These are phyloP conservation scores for Melikaiella ostensackeni DNA, from an alignment of 2,888 invertebrate species.

Conservation along the genomic window DNA sequence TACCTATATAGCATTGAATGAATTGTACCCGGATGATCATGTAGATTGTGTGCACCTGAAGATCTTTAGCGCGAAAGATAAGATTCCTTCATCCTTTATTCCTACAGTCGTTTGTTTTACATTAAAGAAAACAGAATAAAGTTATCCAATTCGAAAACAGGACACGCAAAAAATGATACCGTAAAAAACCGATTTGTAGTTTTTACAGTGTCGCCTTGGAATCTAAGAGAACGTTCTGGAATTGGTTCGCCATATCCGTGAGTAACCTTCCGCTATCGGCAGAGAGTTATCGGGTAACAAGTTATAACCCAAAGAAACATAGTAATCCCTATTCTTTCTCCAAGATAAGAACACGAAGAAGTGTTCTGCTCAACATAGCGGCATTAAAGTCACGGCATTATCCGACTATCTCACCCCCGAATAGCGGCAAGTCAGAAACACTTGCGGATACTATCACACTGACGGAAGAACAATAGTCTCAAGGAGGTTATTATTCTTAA, in stretches of 20 bases:
- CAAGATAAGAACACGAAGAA: slow-evolving; percentile 55
- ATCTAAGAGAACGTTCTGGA: too few relatives aligned
- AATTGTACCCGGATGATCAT: slow-evolving; percentile 5
- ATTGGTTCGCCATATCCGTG: slow-evolving; percentile 51
- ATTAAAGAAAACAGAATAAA: too few relatives aligned
- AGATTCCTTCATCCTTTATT: too few relatives aligned
- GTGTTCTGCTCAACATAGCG: slow-evolving; percentile 51
- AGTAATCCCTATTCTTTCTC: slow-evolving; percentile 57
- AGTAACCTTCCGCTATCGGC: slow-evolving; percentile 55
- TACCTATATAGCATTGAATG: background rate
- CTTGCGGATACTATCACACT: slow-evolving; percentile 45
- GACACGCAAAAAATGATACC: too few relatives aligned
- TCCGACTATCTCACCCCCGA: slow-evolving; percentile 53
- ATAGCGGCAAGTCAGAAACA: slow-evolving; percentile 21
- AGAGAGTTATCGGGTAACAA: slow-evolving; percentile 60
- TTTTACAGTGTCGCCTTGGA: too few relatives aligned
- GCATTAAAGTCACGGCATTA: slow-evolving; percentile 39
- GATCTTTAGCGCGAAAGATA: slow-evolving; percentile 13
- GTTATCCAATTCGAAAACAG: too few relatives aligned
- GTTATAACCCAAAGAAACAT: slow-evolving; percentile 59
- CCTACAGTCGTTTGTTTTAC: too few relatives aligned
- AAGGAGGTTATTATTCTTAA: slow-evolving; percentile 40
- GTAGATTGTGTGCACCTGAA: slow-evolving; percentile 21
- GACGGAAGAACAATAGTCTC: slow-evolving; percentile 53
- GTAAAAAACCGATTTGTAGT: too few relatives aligned